Base-by-base conservation (phyloP, 2,113 vertebrate genomes). In the Thinocorus orbignyianus region DNA sequence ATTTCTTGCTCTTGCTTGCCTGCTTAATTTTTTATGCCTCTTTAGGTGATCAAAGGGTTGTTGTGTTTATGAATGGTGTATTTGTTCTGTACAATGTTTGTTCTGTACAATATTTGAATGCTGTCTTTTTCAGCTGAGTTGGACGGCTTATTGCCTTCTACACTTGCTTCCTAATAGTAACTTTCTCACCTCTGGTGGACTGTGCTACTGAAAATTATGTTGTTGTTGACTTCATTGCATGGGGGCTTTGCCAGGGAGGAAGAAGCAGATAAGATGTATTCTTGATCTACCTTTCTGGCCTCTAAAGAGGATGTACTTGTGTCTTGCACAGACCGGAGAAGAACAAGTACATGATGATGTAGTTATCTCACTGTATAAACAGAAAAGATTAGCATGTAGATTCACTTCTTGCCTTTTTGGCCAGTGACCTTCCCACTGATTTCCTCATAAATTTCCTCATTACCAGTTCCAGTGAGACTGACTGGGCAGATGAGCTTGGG, bases 1-100 rank as follows among this genome's bases (percentile, higher is more conserved):
- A 24, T 89, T 93, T 95, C 94, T 94, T 96, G 81, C 94, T 96
- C 95, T 96, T 96, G 93, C 89, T 92, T 97, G 86, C 41, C 84
- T 85, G 44, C 52, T 84, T 92, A 74, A 88, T 76, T 86, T 95
- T 93, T 96, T 76, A 85, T 89, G 65, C 48, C 42, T 79, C 54
- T 95, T 92, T 92, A 89, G 6, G 41, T 69, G 57, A 92, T 92
- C 77, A 95, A 95, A 93, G 84, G 14, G 23, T 37, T 15, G 25
- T 55, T 93, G 23, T 57, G 84, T 69, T 95, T 77, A 81, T 86
- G 86, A 92, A 81, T 77, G 52, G 26, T 95, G 52, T 61, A 55
- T 91, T 91, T 93, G 39, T 95, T 91, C 69, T 74, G 24, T 52
- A 60, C 28, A 24, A 3, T 14, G 55, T 82, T 97, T 93, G 61